Conservation (phyloP, 1,140 invertebrate genomes). For the Heliconius eleuchia region DNA sequence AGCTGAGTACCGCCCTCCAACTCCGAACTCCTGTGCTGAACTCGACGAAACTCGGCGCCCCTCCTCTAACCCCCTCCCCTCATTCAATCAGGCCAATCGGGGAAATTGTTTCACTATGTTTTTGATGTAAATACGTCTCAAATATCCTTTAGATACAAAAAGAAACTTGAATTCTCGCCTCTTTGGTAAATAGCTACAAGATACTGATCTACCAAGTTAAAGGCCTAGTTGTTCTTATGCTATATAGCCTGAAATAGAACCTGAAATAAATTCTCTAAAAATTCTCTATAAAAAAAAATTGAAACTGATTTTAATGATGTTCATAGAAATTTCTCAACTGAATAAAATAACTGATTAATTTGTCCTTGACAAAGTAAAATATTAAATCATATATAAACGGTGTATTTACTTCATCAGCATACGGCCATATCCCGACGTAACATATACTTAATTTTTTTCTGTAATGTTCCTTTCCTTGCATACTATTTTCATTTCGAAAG, state of each 20-base stretch:
- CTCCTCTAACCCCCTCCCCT: constrained; percentile 67
- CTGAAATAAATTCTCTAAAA: too few relatives aligned
- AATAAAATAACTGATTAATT: too few relatives aligned
- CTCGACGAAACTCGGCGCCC: constrained; percentile 79
- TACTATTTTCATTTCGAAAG: constrained; percentile 26
- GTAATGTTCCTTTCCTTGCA: constrained; percentile 4
- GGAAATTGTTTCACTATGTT: constrained; percentile 61
- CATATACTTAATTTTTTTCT: constrained; percentile 17
- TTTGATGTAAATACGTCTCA: constrained; percentile 15
- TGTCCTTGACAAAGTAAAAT: too few relatives aligned
- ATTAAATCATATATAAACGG: not conserved
- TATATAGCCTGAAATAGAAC: not conserved
- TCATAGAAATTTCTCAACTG: too few relatives aligned
- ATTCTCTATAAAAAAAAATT: too few relatives aligned
- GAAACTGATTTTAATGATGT: too few relatives aligned
- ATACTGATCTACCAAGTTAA: too few relatives aligned
- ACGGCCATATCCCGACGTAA: constrained; percentile 1
- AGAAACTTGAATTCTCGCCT: not conserved
- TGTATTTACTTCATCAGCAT: constrained; percentile 12
- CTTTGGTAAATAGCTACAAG: too few relatives aligned
- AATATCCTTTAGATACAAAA: not conserved
- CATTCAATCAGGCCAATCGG: constrained; percentile 57
- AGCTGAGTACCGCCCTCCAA: constrained; percentile 81
- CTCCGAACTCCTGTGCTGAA: constrained; percentile 81
- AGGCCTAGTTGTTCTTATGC: too few relatives aligned